Percentiles rank a stretch among this genome's conserved stretches.
These are phyloP conservation scores for Philotrypesis tridentata DNA, from an alignment of 1,140 invertebrate genomes.

Conservation along the genomic window DNA sequence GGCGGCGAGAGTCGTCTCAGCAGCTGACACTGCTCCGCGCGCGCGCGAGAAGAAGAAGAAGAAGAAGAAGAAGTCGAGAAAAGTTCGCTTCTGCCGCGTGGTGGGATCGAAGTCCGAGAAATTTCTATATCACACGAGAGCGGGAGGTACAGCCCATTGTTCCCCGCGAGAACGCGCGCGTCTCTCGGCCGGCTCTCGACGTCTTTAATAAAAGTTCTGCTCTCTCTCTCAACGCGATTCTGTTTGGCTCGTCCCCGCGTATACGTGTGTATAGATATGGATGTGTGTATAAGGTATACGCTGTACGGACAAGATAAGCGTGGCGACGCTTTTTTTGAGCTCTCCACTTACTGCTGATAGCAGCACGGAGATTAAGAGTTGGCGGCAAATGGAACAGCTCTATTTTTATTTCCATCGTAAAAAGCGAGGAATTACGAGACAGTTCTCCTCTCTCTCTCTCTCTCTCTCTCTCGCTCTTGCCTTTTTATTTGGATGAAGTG, in stretches of 20 bases:
- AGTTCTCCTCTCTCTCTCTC: too few relatives aligned
- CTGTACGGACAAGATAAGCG: not conserved
- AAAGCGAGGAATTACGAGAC: not conserved
- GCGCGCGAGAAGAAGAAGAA: not conserved
- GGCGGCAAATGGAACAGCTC: not conserved
- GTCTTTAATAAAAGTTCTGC: not conserved
- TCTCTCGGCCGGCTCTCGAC: too few relatives aligned
- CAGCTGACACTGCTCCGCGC: not conserved
- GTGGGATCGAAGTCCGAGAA: not conserved
- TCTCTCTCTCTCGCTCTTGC: too few relatives aligned
- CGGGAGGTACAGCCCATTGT: not conserved
- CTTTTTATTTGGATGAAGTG: too few relatives aligned
- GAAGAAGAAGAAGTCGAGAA: not conserved
- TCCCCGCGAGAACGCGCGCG: too few relatives aligned
- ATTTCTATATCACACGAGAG: too few relatives aligned
- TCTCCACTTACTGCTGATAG: not conserved
- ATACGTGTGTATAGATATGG: too few relatives aligned
- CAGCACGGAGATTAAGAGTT: too few relatives aligned
- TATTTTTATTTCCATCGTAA: not conserved
- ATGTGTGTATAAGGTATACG: not conserved
- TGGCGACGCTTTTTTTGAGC: not conserved
- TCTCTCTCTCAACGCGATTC: too few relatives aligned
- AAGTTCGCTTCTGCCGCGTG: not conserved
- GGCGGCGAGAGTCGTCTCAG: not conserved
- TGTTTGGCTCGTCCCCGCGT: too few relatives aligned